Base-by-base conservation (phyloP, 2,888 invertebrate species). In the Polydrusus cervinus region DNA sequence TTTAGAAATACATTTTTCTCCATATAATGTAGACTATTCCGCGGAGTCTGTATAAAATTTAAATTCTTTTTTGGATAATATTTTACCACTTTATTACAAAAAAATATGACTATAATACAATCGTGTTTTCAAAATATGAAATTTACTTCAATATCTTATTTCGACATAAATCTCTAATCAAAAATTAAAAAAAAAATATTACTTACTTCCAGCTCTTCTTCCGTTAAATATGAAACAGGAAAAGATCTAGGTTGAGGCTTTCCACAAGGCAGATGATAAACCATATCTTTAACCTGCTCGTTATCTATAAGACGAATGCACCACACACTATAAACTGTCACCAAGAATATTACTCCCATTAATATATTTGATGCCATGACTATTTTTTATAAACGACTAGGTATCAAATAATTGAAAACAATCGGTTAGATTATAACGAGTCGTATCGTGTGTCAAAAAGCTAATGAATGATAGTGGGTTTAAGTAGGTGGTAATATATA, bases 231-330 rank as follows among this genome's bases (percentile, higher is more conserved):
- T 38, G 34, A 38, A 14, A 57, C n/a, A 14, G 16, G n/a, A 57
- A 57, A 57, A 10, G 57, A 34, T 10, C 57, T 57, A 9, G 57
- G 57, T 57, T 57, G 57, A 7, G 34, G 57, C 0, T 34, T 9
- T 16, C 16, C 16, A 16, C 57, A 57, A 9, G 38, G 34, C 13
- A 57, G 38, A 1, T 16, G 7, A 13, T 38, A 10, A 3, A 8
- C 38, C 25, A 25, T 57, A 9, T 16, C 6, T 16, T 7, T 9
- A 13, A 38, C 10, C 3, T 0, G 0, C 0, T 34, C n/a, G 13
- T 38, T 14, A 38, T 57, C 38, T 9, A 57, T 16, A 8, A 57
- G 9, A 0, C 9, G 34, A 38, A 57, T 16, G 20, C 34, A 38
- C 57, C 34, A 38, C n/a, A 57, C 38, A 38, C 16, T 6, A 55